Base-by-base conservation (phyloP, 2,888 invertebrate species). In the Patella depressa region DNA sequence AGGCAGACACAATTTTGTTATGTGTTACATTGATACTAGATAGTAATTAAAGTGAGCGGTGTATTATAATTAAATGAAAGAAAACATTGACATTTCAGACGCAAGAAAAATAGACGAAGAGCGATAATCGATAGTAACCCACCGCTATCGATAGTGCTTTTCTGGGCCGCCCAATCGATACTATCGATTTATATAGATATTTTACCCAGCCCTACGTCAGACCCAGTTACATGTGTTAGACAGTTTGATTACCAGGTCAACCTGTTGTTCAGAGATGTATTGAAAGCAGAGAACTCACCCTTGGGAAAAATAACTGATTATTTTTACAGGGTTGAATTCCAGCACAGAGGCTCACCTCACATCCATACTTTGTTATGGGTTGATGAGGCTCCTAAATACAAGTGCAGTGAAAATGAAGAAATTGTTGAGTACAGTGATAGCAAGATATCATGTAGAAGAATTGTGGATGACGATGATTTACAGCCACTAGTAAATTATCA, bases 241-340 rank as follows among this genome's bases (percentile, higher is more conserved):
- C 84, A 85, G 79, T 85, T 85, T 78, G 82, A 86, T 59, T 75
- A 83, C 54, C 73, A 84, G 72, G 76, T 84, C n/a, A 59, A 82
- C 70, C 57, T 59, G 55, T 80, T 86, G 54, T 71, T 84, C 17
- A 80, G 79, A 14, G 76, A 57, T 3, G 5, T 71, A 53, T 57
- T 82, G 29, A n/a, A 78, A 24, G 12, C 19, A 19, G 65, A 59
- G 14, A n/a, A 79, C 0, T 79, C 80, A 19, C 83, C 84, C 53
- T 69, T 84, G 29, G 82, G 84, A 17, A 71, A 82, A 59, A 73
- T 83, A 12, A 29, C 29, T 15, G 84, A 85, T 72, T 84, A 24
- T 72, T 82, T 81, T 71, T 84, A 80, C 71, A 76, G 83, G 29
- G 82, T 83, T 12, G 85, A 84, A 84, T 87, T 34, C 86, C 87